Conservation (phyloP, 2,113 vertebrate species). For the Heloderma charlesbogerti region DNA sequence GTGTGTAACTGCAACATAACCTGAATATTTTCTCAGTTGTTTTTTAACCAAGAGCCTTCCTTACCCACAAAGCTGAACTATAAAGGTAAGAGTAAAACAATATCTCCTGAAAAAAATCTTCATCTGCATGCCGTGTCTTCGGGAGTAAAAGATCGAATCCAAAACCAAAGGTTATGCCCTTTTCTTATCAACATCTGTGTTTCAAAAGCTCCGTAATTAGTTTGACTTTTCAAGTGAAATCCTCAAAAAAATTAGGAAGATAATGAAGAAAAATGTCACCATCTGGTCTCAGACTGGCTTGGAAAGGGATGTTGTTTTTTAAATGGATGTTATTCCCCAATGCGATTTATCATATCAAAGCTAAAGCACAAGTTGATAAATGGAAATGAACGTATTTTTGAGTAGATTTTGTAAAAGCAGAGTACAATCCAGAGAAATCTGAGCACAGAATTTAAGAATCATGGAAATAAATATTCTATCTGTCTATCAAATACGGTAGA, state of each 20-base stretch:
- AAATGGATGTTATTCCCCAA: slow-evolving; percentile 22
- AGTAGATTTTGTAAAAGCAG: not conserved
- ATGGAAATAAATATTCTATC: not conserved
- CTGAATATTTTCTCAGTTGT: not conserved
- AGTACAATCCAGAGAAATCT: not conserved
- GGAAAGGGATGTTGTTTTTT: slow-evolving; percentile 22
- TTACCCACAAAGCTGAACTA: not conserved
- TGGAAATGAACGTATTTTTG: slow-evolving; percentile 13
- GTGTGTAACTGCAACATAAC: not conserved
- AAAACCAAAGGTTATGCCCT: slow-evolving; percentile 43
- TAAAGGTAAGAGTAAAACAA: slow-evolving; percentile 22
- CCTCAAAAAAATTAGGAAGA: slow-evolving; percentile 56
- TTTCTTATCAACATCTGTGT: slow-evolving; percentile 33
- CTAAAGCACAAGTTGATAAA: slow-evolving; percentile 43
- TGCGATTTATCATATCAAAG: slow-evolving; percentile 45
- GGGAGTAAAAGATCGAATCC: slow-evolving; percentile 43
- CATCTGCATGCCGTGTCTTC: slow-evolving; percentile 41
- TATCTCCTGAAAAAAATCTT: too few relatives aligned
- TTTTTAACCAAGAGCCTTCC: not conserved
- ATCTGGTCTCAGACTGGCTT: slow-evolving; percentile 67
- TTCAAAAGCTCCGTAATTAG: slow-evolving; percentile 36
- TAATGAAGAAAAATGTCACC: slow-evolving; percentile 66
- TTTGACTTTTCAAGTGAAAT: slow-evolving; percentile 66
- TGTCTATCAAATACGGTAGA: too few relatives aligned
- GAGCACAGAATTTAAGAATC: not conserved